phyloP scores from a whole-genome alignment of 2,888 invertebrate species.

The Embidobia sp. region DNA sequence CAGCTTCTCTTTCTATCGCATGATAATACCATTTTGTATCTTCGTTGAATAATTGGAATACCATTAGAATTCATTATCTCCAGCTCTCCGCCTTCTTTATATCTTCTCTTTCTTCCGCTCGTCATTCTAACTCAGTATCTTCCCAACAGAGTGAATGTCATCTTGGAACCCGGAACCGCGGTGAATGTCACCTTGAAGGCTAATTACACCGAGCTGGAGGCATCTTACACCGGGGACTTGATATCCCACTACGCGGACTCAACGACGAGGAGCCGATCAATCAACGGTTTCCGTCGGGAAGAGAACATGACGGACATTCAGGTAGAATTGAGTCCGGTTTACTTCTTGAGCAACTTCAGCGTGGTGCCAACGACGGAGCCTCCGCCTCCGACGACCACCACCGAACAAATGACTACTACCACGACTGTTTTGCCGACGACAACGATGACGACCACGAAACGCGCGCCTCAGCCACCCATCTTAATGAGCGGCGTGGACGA shows the following conservation, averaged over 20 bases:
- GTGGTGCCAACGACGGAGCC: slow-evolving; percentile 90
- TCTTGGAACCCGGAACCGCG: slow-evolving; percentile 89
- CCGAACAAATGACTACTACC: slow-evolving; percentile 79
- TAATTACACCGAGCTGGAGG: slow-evolving; percentile 88
- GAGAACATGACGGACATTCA: slow-evolving; percentile 86
- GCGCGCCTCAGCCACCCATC: slow-evolving; percentile 55
- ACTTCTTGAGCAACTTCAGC: slow-evolving; percentile 88
- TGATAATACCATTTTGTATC: too few species aligned
- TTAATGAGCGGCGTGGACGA: slow-evolving; percentile 50
- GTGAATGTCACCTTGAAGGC: slow-evolving; percentile 91
- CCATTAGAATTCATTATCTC: too few species aligned
- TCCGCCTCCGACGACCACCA: slow-evolving; percentile 82
- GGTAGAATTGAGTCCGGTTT: slow-evolving; percentile 89
- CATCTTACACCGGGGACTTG: slow-evolving; percentile 88
- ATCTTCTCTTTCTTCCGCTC: too few species aligned
- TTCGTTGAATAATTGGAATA: too few species aligned
- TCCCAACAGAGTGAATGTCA: slow-evolving; percentile 85
- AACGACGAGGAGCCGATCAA: slow-evolving; percentile 83
- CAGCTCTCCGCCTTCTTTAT: too few species aligned
- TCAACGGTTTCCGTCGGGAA: slow-evolving; percentile 86
- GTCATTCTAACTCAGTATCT: too few species aligned
- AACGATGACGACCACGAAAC: slow-evolving; percentile 39
- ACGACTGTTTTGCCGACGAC: slow-evolving; percentile 81
- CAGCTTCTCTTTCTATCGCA: too few species aligned
- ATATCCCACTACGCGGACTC: slow-evolving; percentile 87